Conservation (phyloP, 2,888 invertebrate genomes). For the Parnassius mnemosyne region DNA sequence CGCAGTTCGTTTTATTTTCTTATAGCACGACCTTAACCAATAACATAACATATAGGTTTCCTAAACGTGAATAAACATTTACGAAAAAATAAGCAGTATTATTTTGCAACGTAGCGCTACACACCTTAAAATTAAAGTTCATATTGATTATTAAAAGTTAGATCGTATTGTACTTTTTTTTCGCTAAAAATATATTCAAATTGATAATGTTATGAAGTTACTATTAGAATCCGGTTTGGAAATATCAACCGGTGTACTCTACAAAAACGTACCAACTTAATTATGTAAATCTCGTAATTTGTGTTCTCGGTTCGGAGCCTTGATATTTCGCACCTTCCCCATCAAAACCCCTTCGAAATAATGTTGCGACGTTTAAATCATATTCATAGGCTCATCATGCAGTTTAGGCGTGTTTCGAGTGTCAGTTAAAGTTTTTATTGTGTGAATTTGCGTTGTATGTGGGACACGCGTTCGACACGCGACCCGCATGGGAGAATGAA, state of each 20-base stretch:
- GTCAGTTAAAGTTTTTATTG: slow-evolving; percentile 59
- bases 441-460: slow-evolving; percentile 68
- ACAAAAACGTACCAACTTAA: slow-evolving; percentile 43
- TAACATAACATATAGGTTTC: too few relatives aligned
- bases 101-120: too few relatives aligned
- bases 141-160: neutral
- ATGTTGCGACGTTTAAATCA: slow-evolving; percentile 29
- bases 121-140: too few relatives aligned
- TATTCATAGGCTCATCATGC: slow-evolving; percentile 48
- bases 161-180: slow-evolving; percentile 27
- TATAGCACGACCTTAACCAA: too few relatives aligned
- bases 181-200: slow-evolving; percentile 37
- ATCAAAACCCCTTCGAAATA: slow-evolving; percentile 46
- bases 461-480: slow-evolving; percentile 74
- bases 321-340: slow-evolving; percentile 67
- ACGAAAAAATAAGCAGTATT: too few relatives aligned
- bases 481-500: slow-evolving; percentile 66
- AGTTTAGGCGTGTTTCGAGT: slow-evolving; percentile 55
- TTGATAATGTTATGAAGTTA: slow-evolving; percentile 34
- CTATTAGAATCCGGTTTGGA: slow-evolving; percentile 50
- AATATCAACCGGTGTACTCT: slow-evolving; percentile 68
- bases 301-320: slow-evolving; percentile 43
- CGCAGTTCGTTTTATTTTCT: too few relatives aligned
- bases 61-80: too few relatives aligned
- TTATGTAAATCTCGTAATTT: slow-evolving; percentile 62